Evolutionary conservation across 2,888 invertebrate species (phyloP), one percentile per base, ranked within the genome.

Genomic region (Lasioglossum leucozonium): DNA sequence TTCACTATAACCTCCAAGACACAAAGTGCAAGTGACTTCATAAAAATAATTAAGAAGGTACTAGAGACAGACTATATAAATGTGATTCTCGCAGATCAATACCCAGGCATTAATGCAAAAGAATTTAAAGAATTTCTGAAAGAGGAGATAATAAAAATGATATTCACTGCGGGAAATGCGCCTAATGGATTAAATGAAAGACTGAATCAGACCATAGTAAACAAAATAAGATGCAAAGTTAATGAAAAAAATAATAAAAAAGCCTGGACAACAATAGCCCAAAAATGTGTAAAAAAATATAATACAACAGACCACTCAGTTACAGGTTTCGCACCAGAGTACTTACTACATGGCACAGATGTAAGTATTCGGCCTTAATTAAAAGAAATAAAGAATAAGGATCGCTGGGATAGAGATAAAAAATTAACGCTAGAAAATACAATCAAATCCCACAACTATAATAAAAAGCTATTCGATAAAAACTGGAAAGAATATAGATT

Each of bases 301-400:
- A 93, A 93, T 76, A 74, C 88, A 74, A 93, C 91, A 40, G 89
- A 90, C 69, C 92, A 92, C 65, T 85, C 90, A 71, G 87, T 91
- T 4, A 93, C 92, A 1, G 77, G 77, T 8, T 93, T 91, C 83
- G 65, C 88, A 37, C 91, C 92, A 82, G 83, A 77, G 76, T 90
- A 92, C 79, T 79, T 93, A 79, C 72, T 93, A 83, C 67, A 90
- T 62, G 93, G 92, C 0, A 82, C 65, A 77, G 75, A 91, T 26
- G 37, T 16, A 18, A 65, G 34, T n/a, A 82, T 44, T 30, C 4
- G 72, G 37, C 79, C 65, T 0, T 47, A 65, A 79, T 22, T 73
- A 47, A 55, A 77, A 69, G n/a, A 3, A 37, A 71, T n/a, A 18
- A 51, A 51, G 4, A 18, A 37, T n/a, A 74, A 72, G 11, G 47